Evolutionary conservation across 92 coral and sea anemone genomes (phyloP).

Genomic region (Isaurus tuberculatus): DNA sequence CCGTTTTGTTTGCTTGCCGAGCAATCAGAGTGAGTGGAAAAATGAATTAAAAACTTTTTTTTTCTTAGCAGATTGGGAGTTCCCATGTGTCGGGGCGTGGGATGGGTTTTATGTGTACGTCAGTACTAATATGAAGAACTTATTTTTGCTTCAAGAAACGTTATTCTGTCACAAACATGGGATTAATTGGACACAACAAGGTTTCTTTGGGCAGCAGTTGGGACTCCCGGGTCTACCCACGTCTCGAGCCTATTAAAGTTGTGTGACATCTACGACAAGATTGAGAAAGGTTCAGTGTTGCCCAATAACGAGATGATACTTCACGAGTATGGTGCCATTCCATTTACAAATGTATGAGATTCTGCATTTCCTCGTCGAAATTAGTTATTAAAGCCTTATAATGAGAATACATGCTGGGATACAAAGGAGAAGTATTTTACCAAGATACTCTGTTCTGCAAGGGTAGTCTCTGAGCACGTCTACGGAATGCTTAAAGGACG

Average conservation of each 20-base stretch:
- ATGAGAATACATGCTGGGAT: conserved; percentile 26
- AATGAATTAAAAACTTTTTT: not conserved
- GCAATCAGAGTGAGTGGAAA: conserved; percentile 16
- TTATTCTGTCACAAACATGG: not conserved
- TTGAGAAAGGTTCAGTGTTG: conserved; percentile 45
- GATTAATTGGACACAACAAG: conserved; percentile 40
- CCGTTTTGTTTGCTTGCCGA: conserved; percentile 14
- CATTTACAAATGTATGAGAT: conserved; percentile 56
- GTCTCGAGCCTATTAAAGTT: conserved; percentile 52
- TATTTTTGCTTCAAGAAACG: conserved; percentile 13
- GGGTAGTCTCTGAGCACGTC: conserved; percentile 61
- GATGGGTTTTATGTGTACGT: conserved; percentile 25
- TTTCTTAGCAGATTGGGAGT: conserved; percentile 23
- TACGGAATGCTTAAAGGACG: conserved; percentile 56
- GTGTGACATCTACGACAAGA: conserved; percentile 37
- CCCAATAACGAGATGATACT: conserved; percentile 31
- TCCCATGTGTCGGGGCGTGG: conserved; percentile 25
- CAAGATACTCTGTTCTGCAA: conserved; percentile 64
- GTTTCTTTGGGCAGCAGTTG: conserved; percentile 32
- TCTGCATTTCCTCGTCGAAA: conserved; percentile 56
- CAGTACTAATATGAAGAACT: conserved; percentile 19
- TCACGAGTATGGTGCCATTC: conserved; percentile 51
- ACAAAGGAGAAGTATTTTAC: conserved; percentile 46
- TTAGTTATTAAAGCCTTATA: conserved; percentile 64
- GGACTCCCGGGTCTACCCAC: conserved; percentile 58